Evolutionary conservation across 2,113 vertebrate genomes (phyloP), one percentile per base, ranked within the genome.

Genomic region (Cyphotilapia sp.): DNA sequence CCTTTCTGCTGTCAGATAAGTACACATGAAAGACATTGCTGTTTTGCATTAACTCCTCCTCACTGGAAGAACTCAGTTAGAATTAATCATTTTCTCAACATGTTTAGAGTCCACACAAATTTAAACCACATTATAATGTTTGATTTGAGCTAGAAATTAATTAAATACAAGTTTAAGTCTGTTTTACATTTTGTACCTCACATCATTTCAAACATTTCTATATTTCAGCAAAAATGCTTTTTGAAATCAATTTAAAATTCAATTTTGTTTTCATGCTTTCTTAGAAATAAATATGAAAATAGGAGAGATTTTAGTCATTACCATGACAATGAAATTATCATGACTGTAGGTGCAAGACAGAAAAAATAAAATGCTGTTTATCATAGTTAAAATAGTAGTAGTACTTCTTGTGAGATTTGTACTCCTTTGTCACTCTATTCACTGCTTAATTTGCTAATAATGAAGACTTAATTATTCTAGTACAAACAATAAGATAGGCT

Each of bases 91-190:
- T 7, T 63, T 6, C 16, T 0, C 29, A 10, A 33, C 59, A 0
- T 33, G 59, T 17, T 2, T 59, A 1, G 29, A 63, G 6, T 63
- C 29, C 31, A 63, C 16, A 2, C 4, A 63, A n/a, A n/a, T n/a
- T n/a, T n/a, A n/a, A n/a, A n/a, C n/a, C 59, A 63, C 59, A 63
- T 11, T 35, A 35, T 63, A 33, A 33, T 1, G 1, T 14, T 63
- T 19, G 29, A 63, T 33, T 19, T 33, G 1, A 4, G 16, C 8
- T 0, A 59, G 0, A 31, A 61, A 31, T 57, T 0, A 9, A 57
- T 16, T 29, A 27, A 57, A 29, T 57, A 8, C 56, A 14, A 14
- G 4, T 29, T 57, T 29, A 16, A 57, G 7, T 0, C 0, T 53
- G 13, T 57, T 57, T 57, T 57, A 29, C 16, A 63, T 63, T 63